phyloP scores from a whole-genome alignment of 2,797 vertebrate genomes.

The Eupleurogrammus muticus region DNA sequence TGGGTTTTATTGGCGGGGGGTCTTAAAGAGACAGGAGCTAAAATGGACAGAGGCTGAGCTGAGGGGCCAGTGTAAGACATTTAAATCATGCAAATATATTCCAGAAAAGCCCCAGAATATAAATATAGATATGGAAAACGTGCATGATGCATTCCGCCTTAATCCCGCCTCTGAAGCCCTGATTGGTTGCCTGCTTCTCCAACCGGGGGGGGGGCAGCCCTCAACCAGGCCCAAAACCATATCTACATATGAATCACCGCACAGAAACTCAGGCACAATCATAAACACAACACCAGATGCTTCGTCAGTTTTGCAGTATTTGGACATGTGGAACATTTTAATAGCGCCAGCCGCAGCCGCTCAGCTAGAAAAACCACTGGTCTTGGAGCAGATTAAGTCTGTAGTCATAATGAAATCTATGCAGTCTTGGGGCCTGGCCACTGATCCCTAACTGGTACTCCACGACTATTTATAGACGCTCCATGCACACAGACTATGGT shows the following conservation, averaged over 20 bases:
- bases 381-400: neutral
- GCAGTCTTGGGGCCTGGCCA: slow-evolving; percentile 27
- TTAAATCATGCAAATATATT: neutral
- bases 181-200: neutral
- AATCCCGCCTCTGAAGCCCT: neutral
- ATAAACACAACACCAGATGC: neutral
- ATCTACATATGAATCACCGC: neutral
- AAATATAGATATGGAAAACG: neutral
- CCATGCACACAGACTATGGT: slow-evolving; percentile 19
- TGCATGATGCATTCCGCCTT: too few species aligned
- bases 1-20: too few species aligned
- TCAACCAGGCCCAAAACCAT: neutral
- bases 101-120: neutral
- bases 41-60: too few species aligned
- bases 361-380: neutral
- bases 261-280: neutral
- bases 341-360: too few species aligned
- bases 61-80: too few species aligned
- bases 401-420: slow-evolving; percentile 1
- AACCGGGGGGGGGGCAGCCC: neutral
- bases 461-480: slow-evolving; percentile 50
- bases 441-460: slow-evolving; percentile 40
- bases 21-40: too few species aligned
- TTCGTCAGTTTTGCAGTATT: neutral
- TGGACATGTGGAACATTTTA: neutral